Evolutionary conservation across 2,113 vertebrate species (phyloP).

Genomic region (Syngnathus scovelli): DNA sequence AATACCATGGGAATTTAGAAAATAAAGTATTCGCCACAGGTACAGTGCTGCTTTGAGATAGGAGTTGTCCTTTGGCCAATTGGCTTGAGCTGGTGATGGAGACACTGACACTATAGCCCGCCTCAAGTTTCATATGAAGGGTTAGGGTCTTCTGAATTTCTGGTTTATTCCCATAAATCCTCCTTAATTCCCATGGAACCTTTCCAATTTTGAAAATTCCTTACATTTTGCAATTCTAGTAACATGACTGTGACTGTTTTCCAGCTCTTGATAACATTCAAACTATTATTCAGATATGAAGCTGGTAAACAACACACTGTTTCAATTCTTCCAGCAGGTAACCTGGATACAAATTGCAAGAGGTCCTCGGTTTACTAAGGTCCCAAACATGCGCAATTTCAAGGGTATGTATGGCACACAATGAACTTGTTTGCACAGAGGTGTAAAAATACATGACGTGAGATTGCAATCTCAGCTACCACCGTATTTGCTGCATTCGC

Average conservation of each 20-base stretch:
- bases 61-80: no score
- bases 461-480: not conserved
- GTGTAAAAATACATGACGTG: not conserved
- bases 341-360: not conserved
- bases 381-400: not conserved
- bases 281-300: not conserved
- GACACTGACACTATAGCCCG: no score
- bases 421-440: not conserved
- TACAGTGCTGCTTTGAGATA: no score
- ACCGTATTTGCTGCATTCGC: not conserved
- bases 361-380: not conserved
- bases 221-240: not conserved
- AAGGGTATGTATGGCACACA: not conserved
- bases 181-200: not conserved
- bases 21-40: no score
- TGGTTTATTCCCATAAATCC: not conserved
- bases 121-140: no score
- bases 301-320: not conserved
- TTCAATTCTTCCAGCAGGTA: not conserved
- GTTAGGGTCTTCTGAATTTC: no score
- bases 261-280: constrained; percentile 22
- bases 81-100: no score
- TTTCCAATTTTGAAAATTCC: not conserved
- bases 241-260: constrained; percentile 1
- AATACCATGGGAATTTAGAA: not conserved